phyloP scores from a whole-genome alignment of 2,797 vertebrate species.

The Sebastes hubbsi region DNA sequence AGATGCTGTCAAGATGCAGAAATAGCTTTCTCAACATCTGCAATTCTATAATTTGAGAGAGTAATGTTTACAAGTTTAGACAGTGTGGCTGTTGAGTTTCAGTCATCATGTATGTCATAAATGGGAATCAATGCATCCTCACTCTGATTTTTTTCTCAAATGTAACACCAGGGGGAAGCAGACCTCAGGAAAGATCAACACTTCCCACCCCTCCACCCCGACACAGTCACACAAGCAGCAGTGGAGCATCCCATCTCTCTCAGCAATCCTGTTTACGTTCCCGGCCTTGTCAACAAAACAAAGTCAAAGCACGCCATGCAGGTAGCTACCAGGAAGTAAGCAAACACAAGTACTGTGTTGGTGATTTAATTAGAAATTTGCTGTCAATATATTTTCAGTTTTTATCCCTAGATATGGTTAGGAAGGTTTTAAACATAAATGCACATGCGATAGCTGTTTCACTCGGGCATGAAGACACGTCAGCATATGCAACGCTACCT shows the following conservation, averaged over 20 bases:
- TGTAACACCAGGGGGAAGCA: constrained; percentile 76
- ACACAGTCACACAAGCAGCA: constrained; percentile 18
- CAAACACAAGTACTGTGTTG: background rate
- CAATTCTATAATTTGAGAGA: background rate
- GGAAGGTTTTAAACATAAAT: constrained; percentile 1
- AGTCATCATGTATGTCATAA: background rate
- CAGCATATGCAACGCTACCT: constrained; percentile 31
- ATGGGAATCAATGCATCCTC: background rate
- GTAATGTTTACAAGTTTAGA: background rate
- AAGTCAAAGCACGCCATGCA: constrained; percentile 29
- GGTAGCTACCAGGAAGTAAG: constrained; percentile 14
- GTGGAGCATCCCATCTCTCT: constrained; percentile 37
- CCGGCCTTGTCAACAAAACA: constrained; percentile 45
- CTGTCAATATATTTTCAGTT: background rate
- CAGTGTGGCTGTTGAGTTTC: background rate
- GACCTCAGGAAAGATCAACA: constrained; percentile 27
- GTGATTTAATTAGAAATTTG: background rate
- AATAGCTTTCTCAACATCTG: background rate
- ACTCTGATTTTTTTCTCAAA: background rate
- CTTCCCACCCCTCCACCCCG: constrained; percentile 2
- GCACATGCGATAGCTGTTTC: background rate
- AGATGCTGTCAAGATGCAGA: constrained; percentile 24
- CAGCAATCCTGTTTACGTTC: constrained; percentile 26
- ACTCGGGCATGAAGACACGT: background rate
- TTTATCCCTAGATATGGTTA: background rate